A percentile compares a stretch with the other conserved stretches of the same genome.
These are phyloP conservation scores for Drosophila pachea DNA, from an alignment of 1,140 invertebrate genomes.

Conservation along the genomic window DNA sequence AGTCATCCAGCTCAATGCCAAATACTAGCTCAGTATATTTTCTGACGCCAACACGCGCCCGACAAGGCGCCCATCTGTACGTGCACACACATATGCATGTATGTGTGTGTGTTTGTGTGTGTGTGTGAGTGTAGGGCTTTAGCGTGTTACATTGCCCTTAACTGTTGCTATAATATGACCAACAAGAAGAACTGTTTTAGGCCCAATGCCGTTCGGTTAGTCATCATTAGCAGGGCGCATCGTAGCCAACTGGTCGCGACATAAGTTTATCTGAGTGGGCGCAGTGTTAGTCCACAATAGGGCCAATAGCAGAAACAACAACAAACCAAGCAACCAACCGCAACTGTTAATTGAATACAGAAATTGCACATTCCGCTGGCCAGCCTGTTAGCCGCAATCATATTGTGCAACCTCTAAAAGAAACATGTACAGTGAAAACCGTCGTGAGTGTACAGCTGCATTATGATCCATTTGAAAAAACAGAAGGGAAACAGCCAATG, in stretches of 20 bases:
- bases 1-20: slow-evolving; percentile 10
- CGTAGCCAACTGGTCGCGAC: background rate
- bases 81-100: too few relatives aligned
- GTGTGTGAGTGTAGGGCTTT: too few relatives aligned
- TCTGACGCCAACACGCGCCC: too few relatives aligned
- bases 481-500: too few relatives aligned
- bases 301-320: too few relatives aligned
- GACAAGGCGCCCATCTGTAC: too few relatives aligned
- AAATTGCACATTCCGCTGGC: background rate
- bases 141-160: slow-evolving; percentile 57
- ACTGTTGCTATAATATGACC: slow-evolving; percentile 55
- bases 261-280: too few relatives aligned
- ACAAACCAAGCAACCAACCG: background rate
- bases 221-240: slow-evolving; percentile 6
- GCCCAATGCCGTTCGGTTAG: slow-evolving; percentile 2
- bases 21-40: slow-evolving; percentile 9
- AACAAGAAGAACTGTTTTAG: background rate
- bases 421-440: too few relatives aligned
- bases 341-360: background rate
- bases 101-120: too few relatives aligned
- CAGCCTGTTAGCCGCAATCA: background rate
- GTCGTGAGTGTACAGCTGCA: too few relatives aligned
- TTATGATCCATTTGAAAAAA: too few relatives aligned
- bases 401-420: background rate
- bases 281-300: too few relatives aligned